Evolutionary conservation across 2,888 invertebrate genomes (phyloP).

Genomic region (Zaprionus lineosus): DNA sequence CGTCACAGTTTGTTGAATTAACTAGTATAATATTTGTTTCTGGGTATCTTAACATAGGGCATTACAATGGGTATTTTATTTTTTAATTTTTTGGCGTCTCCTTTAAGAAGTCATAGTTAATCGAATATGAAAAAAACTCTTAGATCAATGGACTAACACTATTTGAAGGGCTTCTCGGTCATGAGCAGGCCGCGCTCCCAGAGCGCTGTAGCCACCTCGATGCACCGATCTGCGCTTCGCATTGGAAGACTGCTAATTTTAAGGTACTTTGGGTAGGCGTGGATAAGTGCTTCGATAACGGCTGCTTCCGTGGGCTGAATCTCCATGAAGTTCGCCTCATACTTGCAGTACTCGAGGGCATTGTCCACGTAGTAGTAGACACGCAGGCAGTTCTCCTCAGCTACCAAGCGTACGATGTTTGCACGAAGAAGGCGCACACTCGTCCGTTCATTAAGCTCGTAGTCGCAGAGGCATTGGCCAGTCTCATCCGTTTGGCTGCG

Average conservation of each 20-base stretch:
- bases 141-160: background rate
- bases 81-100: too few species aligned
- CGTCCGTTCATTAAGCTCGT: slow-evolving; percentile 83
- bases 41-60: too few species aligned
- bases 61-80: too few species aligned
- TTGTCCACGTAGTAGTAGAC: slow-evolving; percentile 94
- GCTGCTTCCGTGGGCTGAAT: slow-evolving; percentile 87
- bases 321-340: slow-evolving; percentile 90
- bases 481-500: slow-evolving; percentile 87
- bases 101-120: too few species aligned
- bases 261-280: slow-evolving; percentile 90
- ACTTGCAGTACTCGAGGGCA: slow-evolving; percentile 92
- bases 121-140: too few species aligned
- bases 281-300: slow-evolving; percentile 88
- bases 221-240: slow-evolving; percentile 86
- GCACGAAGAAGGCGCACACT: slow-evolving; percentile 85
- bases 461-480: slow-evolving; percentile 83
- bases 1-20: too few species aligned
- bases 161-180: slow-evolving; percentile 83
- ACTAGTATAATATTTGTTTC: too few species aligned
- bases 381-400: slow-evolving; percentile 84
- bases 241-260: slow-evolving; percentile 88
- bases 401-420: slow-evolving; percentile 85
- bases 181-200: slow-evolving; percentile 93
- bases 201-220: slow-evolving; percentile 87